These are phyloP conservation scores for Dasypogon diadema DNA, from an alignment of 2,888 invertebrate species.

Conservation along the genomic window DNA sequence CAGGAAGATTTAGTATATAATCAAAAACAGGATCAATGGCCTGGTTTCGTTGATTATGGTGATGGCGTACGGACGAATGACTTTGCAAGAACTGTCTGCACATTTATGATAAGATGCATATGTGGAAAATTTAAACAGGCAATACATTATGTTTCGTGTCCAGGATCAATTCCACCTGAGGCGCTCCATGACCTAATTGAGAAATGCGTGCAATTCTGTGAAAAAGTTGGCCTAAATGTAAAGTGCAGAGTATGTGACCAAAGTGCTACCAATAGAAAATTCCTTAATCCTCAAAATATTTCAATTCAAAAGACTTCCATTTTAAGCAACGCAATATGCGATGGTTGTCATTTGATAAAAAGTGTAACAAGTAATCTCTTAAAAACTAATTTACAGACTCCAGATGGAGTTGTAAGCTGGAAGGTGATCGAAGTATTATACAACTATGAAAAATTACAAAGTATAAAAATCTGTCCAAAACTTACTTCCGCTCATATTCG, in stretches of 20 bases:
- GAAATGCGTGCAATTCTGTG: no score
- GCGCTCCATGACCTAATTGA: no score
- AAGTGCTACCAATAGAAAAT: conserved; percentile 36
- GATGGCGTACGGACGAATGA: neutral
- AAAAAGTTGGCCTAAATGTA: no score
- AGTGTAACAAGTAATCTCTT: conserved; percentile 19
- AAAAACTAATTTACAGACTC: neutral
- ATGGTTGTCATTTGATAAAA: conserved; percentile 28
- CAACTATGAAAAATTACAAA: conserved; percentile 21
- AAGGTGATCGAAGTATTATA: conserved; percentile 45
- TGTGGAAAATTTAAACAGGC: no score
- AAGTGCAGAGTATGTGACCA: neutral
- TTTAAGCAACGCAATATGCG: conserved; percentile 33
- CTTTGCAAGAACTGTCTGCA: no score
- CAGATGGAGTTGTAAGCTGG: conserved; percentile 46
- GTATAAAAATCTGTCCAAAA: conserved; percentile 41
- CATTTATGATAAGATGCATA: no score
- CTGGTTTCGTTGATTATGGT: conserved; percentile 52
- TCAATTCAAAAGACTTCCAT: no score
- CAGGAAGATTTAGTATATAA: conserved; percentile 48
- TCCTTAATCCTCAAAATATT: neutral
- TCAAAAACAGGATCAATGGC: conserved; percentile 37
- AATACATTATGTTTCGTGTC: no score
- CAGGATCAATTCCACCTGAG: no score
- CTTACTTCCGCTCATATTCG: conserved; percentile 53